These are phyloP conservation scores for Episyrphus balteatus DNA, from an alignment of 1,140 invertebrate genomes.

Conservation along the genomic window DNA sequence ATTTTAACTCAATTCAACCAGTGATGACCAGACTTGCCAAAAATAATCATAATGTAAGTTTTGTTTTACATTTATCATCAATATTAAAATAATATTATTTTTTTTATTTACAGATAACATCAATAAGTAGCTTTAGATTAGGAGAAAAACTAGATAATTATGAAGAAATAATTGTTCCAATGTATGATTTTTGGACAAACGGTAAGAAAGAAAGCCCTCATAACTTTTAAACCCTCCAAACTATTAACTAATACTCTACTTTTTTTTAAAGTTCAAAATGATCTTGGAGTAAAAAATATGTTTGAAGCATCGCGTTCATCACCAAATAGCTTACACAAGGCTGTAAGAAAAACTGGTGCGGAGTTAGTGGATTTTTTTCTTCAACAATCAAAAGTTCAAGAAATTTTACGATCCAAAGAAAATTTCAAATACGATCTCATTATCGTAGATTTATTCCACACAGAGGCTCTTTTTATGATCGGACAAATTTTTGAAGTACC, in stretches of 20 bases:
- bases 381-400: constrained; percentile 12
- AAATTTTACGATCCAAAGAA: constrained; percentile 12
- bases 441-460: constrained; percentile 37
- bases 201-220: too few relatives aligned
- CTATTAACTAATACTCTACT: neutral
- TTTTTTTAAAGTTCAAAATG: constrained; percentile 16
- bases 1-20: constrained; percentile 30
- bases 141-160: constrained; percentile 20
- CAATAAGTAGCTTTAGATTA: constrained; percentile 19
- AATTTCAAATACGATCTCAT: constrained; percentile 39
- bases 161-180: constrained; percentile 21
- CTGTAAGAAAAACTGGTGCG: constrained; percentile 18
- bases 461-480: constrained; percentile 36
- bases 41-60: constrained; percentile 27
- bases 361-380: constrained; percentile 22
- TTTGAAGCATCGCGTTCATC: constrained; percentile 14
- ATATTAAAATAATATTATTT: neutral
- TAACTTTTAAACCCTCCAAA: neutral
- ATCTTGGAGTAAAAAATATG: constrained; percentile 7
- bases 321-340: constrained; percentile 7
- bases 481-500: constrained; percentile 34
- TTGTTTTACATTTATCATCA: neutral
- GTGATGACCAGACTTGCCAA: constrained; percentile 28
- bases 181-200: constrained; percentile 25
- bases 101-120: constrained; percentile 16